Percentiles rank a stretch among this genome's conserved stretches.
Evolutionary conservation across 2,797 vertebrate species (phyloP).

Genomic region (Coendou prehensilis): DNA sequence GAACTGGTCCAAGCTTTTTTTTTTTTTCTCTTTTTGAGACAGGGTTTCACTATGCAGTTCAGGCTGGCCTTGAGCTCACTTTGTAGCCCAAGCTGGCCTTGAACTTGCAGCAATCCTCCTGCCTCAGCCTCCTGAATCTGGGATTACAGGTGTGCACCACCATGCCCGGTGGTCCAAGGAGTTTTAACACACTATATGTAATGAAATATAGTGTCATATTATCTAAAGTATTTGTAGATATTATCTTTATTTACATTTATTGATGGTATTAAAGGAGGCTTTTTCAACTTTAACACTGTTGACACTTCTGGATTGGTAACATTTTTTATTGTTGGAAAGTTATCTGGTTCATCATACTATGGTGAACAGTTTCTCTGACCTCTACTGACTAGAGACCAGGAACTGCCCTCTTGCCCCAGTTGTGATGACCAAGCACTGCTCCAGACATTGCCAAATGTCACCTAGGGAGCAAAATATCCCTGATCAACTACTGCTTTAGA

Average conservation of each 20-base stretch:
- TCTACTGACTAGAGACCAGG: neutral
- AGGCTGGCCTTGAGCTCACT: neutral
- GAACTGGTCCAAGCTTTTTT: neutral
- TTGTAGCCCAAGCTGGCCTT: neutral
- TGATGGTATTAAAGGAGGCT: neutral
- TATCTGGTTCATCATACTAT: neutral
- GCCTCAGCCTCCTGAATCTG: neutral
- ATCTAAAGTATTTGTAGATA: neutral
- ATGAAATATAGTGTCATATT: neutral
- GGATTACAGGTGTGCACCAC: neutral
- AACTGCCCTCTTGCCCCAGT: neutral
- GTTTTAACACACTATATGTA: accelerated
- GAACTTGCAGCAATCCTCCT: neutral
- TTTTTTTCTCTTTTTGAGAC: neutral
- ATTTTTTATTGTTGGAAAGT: neutral
- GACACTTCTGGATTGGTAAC: neutral
- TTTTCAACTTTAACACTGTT: neutral
- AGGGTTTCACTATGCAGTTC: neutral
- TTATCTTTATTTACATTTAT: neutral
- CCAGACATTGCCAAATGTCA: neutral
- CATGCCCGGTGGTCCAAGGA: neutral
- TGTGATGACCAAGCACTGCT: neutral
- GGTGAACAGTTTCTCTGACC: neutral
- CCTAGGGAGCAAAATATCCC: neutral
- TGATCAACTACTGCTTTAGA: neutral